phyloP scores from a whole-genome alignment of 1,140 invertebrate species.

The Aradophagus sp. region DNA sequence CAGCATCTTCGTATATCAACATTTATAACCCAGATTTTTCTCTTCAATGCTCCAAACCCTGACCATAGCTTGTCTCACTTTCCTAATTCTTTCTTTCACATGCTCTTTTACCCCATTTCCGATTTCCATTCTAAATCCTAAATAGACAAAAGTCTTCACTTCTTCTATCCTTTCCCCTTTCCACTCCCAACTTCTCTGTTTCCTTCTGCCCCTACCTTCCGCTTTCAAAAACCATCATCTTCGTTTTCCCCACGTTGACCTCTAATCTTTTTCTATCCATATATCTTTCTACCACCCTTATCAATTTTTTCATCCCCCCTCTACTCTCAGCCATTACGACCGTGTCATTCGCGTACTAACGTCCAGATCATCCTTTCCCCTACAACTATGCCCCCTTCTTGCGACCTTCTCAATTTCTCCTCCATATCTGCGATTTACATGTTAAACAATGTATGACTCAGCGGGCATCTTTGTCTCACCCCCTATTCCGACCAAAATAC shows the following conservation, averaged over 20 bases:
- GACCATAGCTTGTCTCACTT: conserved; percentile 1
- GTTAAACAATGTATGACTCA: too few relatives aligned
- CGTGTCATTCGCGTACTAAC: neutral
- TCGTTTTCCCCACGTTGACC: conserved; percentile 1
- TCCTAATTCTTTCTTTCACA: conserved; percentile 3
- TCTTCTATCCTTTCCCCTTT: conserved; percentile 2
- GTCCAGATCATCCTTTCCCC: neutral
- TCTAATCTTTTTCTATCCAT: conserved; percentile 3
- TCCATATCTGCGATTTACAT: too few relatives aligned
- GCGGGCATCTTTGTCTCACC: neutral
- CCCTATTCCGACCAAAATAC: neutral
- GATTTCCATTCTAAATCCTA: conserved; percentile 5
- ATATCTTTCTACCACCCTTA: neutral
- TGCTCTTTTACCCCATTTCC: conserved; percentile 1
- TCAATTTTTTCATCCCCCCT: conserved; percentile 1
- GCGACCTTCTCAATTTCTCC: conserved; percentile 3
- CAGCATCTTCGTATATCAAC: conserved; percentile 4
- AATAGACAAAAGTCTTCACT: conserved; percentile 2
- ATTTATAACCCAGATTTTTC: neutral
- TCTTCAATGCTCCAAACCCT: conserved; percentile 1
- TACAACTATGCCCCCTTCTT: neutral
- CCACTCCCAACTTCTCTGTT: conserved; percentile 3
- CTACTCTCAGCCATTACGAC: neutral
- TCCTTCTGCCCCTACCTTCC: conserved; percentile 2
- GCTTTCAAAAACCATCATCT: conserved; percentile 11